phyloP scores from a whole-genome alignment of 1,140 invertebrate species.

The Drosophila paulistorum region DNA sequence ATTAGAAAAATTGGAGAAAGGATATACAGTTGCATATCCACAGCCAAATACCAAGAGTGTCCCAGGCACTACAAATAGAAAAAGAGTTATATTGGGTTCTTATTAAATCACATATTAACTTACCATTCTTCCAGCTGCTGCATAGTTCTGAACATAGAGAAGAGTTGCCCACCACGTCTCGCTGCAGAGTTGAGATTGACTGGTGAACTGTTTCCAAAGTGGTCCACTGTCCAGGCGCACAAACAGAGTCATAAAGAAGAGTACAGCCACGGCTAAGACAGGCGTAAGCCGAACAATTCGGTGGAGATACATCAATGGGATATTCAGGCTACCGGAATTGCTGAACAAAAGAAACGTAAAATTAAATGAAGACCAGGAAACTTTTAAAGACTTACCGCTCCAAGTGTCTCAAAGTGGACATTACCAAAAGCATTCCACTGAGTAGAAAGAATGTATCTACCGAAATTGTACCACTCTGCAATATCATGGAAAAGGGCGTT shows the following conservation, averaged over 20 bases:
- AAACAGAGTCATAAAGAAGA: conserved; percentile 69
- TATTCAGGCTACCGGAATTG: conserved; percentile 49
- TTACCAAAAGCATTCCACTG: conserved; percentile 87
- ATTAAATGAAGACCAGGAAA: neutral
- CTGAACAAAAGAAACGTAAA: conserved; percentile 5
- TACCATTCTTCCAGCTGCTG: conserved; percentile 71
- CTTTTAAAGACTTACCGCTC: conserved; percentile 77
- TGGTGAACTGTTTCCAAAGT: conserved; percentile 63
- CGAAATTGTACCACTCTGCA: conserved; percentile 85
- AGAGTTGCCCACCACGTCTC: conserved; percentile 77
- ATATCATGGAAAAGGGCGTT: conserved; percentile 85
- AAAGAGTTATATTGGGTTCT: neutral
- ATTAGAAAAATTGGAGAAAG: conserved; percentile 90
- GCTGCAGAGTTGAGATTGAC: conserved; percentile 47
- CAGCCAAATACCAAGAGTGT: conserved; percentile 94
- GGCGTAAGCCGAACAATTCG: conserved; percentile 75
- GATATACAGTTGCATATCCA: conserved; percentile 93
- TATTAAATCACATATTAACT: neutral
- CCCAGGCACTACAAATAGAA: conserved; percentile 84
- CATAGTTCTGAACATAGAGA: conserved; percentile 78
- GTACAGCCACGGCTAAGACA: conserved; percentile 62
- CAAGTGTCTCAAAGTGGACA: conserved; percentile 87
- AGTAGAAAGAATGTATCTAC: conserved; percentile 89
- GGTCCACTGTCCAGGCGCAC: conserved; percentile 66
- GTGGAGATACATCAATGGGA: conserved; percentile 77